Evolutionary conservation across 53 echinoderm and acorn worm genomes (phyloP).

Genomic region (Paracentrotus lividus): DNA sequence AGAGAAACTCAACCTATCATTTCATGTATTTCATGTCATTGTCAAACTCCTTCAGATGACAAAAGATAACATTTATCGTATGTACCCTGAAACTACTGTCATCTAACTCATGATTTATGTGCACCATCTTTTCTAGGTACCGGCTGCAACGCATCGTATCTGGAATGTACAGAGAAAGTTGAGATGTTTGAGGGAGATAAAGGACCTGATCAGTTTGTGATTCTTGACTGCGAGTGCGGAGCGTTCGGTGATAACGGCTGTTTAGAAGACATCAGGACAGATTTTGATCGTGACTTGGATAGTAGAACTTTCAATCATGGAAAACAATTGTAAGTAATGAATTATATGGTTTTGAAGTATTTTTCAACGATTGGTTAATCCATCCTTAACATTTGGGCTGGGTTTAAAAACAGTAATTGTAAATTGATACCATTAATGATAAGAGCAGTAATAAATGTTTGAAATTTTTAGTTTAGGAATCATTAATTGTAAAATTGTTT

Average conservation of each 20-base stretch:
- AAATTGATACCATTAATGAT: neutral
- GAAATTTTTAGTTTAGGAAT: neutral
- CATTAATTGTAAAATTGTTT: too few species aligned
- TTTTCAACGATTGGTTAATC: neutral
- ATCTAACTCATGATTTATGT: neutral
- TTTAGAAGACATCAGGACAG: slow-evolving; percentile 57
- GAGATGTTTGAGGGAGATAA: slow-evolving; percentile 61
- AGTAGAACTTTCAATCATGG: slow-evolving; percentile 58
- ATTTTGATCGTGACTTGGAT: slow-evolving; percentile 65
- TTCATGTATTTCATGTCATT: too few species aligned
- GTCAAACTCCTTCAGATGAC: too few species aligned
- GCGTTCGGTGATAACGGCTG: slow-evolving; percentile 70
- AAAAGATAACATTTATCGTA: neutral
- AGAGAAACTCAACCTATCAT: too few species aligned
- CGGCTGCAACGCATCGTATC: slow-evolving; percentile 66
- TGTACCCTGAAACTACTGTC: neutral
- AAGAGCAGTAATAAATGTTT: neutral
- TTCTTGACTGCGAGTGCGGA: slow-evolving; percentile 66
- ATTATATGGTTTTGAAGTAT: neutral
- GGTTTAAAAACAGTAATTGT: neutral
- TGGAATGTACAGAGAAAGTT: slow-evolving; percentile 67
- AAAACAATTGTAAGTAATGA: slow-evolving; percentile 64
- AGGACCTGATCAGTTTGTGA: slow-evolving; percentile 46
- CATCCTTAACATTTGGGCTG: neutral
- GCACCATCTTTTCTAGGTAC: slow-evolving; percentile 59